Evolutionary conservation across 1,140 invertebrate species (phyloP).

Genomic region (Ctenoplectra terminalis): DNA sequence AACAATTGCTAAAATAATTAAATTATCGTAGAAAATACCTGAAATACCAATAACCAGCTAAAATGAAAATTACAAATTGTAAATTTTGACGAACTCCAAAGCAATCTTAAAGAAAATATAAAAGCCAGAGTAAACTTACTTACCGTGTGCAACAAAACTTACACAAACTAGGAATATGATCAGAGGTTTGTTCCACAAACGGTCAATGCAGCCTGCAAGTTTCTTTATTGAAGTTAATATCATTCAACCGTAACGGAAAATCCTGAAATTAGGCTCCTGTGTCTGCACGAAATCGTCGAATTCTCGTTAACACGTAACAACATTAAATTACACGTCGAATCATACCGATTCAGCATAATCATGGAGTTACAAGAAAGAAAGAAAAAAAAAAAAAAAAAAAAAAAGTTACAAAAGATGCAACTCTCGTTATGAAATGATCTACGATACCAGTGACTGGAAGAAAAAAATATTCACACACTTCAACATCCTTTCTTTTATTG

Average conservation of each 20-base stretch:
- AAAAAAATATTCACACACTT: too few species aligned
- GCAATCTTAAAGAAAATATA: background rate
- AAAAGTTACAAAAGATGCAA: conserved; percentile 60
- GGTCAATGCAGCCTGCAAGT: conserved; percentile 64
- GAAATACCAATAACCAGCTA: too few species aligned
- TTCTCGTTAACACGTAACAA: conserved; percentile 61
- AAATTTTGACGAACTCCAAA: background rate
- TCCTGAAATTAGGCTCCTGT: conserved; percentile 56
- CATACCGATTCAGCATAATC: conserved; percentile 56
- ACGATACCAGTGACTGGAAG: too few species aligned
- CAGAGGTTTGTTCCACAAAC: conserved; percentile 7
- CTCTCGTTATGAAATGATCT: conserved; percentile 1
- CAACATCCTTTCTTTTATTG: too few species aligned
- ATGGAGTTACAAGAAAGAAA: conserved; percentile 52
- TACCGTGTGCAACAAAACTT: background rate
- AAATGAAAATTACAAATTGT: too few species aligned
- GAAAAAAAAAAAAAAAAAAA: conserved; percentile 63
- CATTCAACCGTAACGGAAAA: conserved; percentile 73
- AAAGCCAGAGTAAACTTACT: background rate
- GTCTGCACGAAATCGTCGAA: conserved; percentile 42
- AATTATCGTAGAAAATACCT: too few species aligned
- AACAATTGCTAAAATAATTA: too few species aligned
- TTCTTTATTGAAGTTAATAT: conserved; percentile 75
- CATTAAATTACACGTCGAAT: conserved; percentile 69
- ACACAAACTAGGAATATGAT: conserved; percentile 14